These are phyloP conservation scores for Choristoneura fumiferana DNA, from an alignment of 1,140 invertebrate species.

Conservation along the genomic window DNA sequence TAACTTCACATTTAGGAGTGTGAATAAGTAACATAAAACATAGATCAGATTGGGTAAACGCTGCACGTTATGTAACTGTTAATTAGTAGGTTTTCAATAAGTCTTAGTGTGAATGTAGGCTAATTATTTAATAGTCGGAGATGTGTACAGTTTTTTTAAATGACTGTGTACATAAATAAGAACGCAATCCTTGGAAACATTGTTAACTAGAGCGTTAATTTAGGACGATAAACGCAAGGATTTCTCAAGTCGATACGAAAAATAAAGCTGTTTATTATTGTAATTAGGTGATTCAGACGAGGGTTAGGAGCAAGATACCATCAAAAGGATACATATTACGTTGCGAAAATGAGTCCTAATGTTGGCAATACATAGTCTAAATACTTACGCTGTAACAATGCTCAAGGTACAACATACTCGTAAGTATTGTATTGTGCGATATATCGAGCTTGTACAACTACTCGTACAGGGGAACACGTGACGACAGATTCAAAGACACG, in stretches of 20 bases:
- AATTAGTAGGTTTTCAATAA: constrained; percentile 14
- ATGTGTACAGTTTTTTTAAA: constrained; percentile 12
- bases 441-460: too few relatives aligned
- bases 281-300: background rate
- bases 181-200: constrained; percentile 54
- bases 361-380: too few relatives aligned
- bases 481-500: constrained; percentile 9
- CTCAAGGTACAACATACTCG: too few relatives aligned
- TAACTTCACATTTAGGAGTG: too few relatives aligned
- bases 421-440: too few relatives aligned
- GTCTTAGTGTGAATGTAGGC: background rate
- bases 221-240: constrained; percentile 37
- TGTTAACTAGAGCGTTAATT: constrained; percentile 56
- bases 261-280: constrained; percentile 6
- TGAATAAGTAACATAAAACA: background rate
- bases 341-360: too few relatives aligned
- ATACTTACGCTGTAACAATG: too few relatives aligned
- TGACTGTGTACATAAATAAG: constrained; percentile 14
- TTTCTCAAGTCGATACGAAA: constrained; percentile 28
- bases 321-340: too few relatives aligned
- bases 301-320: background rate
- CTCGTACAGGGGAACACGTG: background rate
- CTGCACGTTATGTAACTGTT: background rate
- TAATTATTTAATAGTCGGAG: constrained; percentile 12
- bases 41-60: background rate